phyloP scores from a whole-genome alignment of 2,888 invertebrate species.

The Eubasilissa splendida region DNA sequence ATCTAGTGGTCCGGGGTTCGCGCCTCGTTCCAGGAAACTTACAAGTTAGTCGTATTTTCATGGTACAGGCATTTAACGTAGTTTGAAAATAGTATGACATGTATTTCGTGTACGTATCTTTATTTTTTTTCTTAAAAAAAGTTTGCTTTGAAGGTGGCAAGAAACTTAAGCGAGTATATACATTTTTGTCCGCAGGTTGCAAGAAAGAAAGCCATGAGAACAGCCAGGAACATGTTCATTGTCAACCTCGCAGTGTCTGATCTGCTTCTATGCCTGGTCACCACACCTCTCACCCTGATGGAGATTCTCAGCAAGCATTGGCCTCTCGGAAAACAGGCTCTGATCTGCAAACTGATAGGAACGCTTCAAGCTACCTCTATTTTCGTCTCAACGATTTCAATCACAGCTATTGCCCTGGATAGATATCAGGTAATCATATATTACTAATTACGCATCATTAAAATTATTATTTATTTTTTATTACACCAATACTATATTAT shows the following conservation, averaged over 20 bases:
- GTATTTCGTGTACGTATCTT: too few relatives aligned
- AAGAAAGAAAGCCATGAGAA: conserved; percentile 90
- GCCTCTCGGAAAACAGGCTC: conserved; percentile 85
- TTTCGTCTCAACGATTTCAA: conserved; percentile 94
- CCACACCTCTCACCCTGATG: conserved; percentile 91
- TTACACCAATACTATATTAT: not conserved
- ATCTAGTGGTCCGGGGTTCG: too few relatives aligned
- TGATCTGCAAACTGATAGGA: conserved; percentile 88
- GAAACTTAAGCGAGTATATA: not conserved
- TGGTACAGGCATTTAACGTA: too few relatives aligned
- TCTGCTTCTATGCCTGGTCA: conserved; percentile 88
- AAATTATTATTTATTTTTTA: not conserved
- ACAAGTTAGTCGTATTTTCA: too few relatives aligned
- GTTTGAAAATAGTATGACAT: too few relatives aligned
- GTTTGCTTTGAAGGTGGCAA: not conserved
- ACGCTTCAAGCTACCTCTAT: conserved; percentile 92
- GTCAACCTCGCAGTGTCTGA: conserved; percentile 91
- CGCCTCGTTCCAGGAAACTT: too few relatives aligned
- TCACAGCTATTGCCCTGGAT: conserved; percentile 91
- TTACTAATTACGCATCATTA: not conserved
- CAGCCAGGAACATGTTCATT: conserved; percentile 94
- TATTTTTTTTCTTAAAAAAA: too few relatives aligned
- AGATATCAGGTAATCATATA: conserved; percentile 79
- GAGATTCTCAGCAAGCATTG: conserved; percentile 89
- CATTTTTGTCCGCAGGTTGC: conserved; percentile 76